Evolutionary conservation across 53 echinoderm and acorn worm genomes (phyloP).

Genomic region (Holothuria scabra): DNA sequence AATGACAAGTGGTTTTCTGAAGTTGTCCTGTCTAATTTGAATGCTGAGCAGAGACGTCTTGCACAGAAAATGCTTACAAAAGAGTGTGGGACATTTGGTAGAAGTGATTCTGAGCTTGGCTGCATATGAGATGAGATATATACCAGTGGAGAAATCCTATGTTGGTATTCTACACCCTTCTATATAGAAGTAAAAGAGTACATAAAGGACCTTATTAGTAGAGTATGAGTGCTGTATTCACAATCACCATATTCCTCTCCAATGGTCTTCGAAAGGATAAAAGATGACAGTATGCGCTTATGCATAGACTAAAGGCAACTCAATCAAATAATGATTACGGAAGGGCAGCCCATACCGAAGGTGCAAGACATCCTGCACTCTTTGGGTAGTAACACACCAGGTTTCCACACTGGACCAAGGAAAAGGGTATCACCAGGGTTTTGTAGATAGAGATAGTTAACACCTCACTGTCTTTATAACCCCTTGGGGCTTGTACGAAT

Average conservation of each 20-base stretch:
- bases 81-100: constrained; percentile 55
- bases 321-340: constrained; percentile 61
- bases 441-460: constrained; percentile 56
- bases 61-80: constrained; percentile 53
- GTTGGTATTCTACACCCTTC: constrained; percentile 58
- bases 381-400: constrained; percentile 67
- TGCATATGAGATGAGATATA: constrained; percentile 31
- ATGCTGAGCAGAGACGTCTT: constrained; percentile 2
- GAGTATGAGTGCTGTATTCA: constrained; percentile 61
- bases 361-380: too few species aligned
- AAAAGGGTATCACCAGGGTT: constrained; percentile 75
- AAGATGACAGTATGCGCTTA: constrained; percentile 46
- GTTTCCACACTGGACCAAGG: constrained; percentile 74
- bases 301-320: constrained; percentile 64
- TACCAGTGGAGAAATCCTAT: constrained; percentile 60
- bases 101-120: constrained; percentile 55
- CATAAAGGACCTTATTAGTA: constrained; percentile 58
- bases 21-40: constrained; percentile 15
- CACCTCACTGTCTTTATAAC: constrained; percentile 72
- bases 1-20: constrained; percentile 25
- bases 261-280: constrained; percentile 60
- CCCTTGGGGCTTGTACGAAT: constrained; percentile 83
- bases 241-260: constrained; percentile 65
- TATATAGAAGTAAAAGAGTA: constrained; percentile 64
- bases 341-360: constrained; percentile 70